Evolutionary conservation across 1,140 invertebrate genomes (phyloP).

Genomic region (Leptinotarsa undecemlineata): DNA sequence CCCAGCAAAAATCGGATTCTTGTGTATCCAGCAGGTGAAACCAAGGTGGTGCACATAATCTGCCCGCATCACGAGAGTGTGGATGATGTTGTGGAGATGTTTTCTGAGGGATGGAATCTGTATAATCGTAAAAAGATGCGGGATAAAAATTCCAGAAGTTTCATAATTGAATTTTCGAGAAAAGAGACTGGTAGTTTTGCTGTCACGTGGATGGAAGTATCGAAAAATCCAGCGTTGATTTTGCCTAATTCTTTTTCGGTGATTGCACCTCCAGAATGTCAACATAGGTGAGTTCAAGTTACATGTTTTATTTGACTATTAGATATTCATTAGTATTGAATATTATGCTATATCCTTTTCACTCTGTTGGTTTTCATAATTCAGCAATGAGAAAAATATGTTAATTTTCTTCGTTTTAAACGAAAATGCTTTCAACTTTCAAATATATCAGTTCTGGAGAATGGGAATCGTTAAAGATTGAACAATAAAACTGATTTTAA

Average conservation of each 20-base stretch:
- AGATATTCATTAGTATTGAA: too few species aligned
- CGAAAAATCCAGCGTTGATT: slow-evolving; percentile 65
- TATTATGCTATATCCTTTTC: too few species aligned
- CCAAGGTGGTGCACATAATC: slow-evolving; percentile 64
- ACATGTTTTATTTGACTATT: too few species aligned
- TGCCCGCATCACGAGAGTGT: slow-evolving; percentile 61
- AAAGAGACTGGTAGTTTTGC: slow-evolving; percentile 71
- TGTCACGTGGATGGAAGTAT: slow-evolving; percentile 79
- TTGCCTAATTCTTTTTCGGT: slow-evolving; percentile 63
- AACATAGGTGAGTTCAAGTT: slow-evolving; percentile 63
- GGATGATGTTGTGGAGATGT: slow-evolving; percentile 66
- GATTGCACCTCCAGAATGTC: slow-evolving; percentile 67
- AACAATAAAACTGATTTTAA: background rate
- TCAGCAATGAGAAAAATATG: too few species aligned
- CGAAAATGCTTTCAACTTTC: too few species aligned
- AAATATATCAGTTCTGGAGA: background rate
- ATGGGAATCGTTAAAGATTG: background rate
- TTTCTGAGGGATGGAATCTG: slow-evolving; percentile 74
- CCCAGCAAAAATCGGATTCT: slow-evolving; percentile 72
- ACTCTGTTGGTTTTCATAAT: too few species aligned
- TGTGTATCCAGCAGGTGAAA: slow-evolving; percentile 69
- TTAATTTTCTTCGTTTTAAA: too few species aligned
- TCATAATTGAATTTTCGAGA: slow-evolving; percentile 73
- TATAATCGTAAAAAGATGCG: slow-evolving; percentile 55
- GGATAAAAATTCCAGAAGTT: slow-evolving; percentile 65